Base-by-base conservation (phyloP, 2,797 vertebrate species). In the Loriculus beryllinus region DNA sequence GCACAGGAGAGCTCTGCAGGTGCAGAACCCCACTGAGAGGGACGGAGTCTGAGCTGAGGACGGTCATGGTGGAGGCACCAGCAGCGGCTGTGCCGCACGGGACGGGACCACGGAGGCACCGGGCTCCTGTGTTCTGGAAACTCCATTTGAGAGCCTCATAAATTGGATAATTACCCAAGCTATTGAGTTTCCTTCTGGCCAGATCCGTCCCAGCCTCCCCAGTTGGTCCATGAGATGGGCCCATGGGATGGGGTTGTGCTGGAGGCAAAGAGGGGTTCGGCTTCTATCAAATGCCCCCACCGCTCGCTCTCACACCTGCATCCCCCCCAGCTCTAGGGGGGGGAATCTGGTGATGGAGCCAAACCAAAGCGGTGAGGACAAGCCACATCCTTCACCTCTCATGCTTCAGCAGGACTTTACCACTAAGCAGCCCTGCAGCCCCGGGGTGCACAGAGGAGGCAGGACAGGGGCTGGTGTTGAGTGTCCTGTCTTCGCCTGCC, bases 131-230 rank as follows among this genome's bases (percentile, higher is more conserved):
- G 72, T 87, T 94, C 75, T 96, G 93, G 96, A 97, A 96, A 93
- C 82, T 91, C 93, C 84, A 95, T 97, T 93, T 92, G 86, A 97
- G 92, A 95, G 78, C 91, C 81, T 97, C 92, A 88, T 94, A 96
- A 84, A 93, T 92, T 86, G 87, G 89, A 91, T 78, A 85, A 70
- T 97, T 96, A 94, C 60, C 93, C 76, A 40, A 81, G 89, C 88
- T 97, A 95, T 74, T 93, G 88, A 94, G 95, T 96, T 97, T 97
- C 96, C 94, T 95, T 93, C 93, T 64, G 74, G 86, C 92, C 93
- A 95, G 96, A 93, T 97, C 90, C 48, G 5, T 88, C 93, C 65
- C 83, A 91, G 90, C 87, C 82, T 95, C 89, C 93, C 95, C 72
- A 54, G 76, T 86, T 92, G 57, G 83, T 82, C 92, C 74, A 31